Evolutionary conservation across 2,797 vertebrate species (phyloP).

Genomic region (Oophaga sylvatica): DNA sequence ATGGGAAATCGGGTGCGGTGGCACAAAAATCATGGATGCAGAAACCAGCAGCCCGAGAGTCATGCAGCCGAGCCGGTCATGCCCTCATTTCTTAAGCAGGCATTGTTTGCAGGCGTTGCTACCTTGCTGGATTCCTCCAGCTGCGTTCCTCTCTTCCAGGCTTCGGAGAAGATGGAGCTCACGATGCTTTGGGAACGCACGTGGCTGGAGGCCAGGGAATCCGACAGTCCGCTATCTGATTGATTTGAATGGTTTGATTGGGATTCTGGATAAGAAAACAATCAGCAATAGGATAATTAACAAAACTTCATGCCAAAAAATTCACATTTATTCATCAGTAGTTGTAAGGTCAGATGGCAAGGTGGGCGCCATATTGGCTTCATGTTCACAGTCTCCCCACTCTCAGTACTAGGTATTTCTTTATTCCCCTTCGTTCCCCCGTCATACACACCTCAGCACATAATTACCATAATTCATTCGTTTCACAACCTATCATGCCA

Average conservation of each 20-base stretch:
- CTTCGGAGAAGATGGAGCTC: constrained; percentile 97
- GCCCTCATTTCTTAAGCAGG: constrained; percentile 40
- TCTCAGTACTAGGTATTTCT: too few relatives aligned
- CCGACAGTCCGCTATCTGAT: constrained; percentile 95
- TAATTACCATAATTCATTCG: too few relatives aligned
- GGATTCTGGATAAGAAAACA: constrained; percentile 71
- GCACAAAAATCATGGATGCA: constrained; percentile 41
- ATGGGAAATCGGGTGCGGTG: constrained; percentile 45
- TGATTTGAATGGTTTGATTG: constrained; percentile 91
- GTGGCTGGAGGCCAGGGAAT: constrained; percentile 87
- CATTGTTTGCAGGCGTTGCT: constrained; percentile 60
- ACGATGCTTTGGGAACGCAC: constrained; percentile 93
- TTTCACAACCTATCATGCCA: too few relatives aligned
- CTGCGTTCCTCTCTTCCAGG: constrained; percentile 97
- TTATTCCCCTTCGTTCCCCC: too few relatives aligned
- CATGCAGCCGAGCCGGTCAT: constrained; percentile 52
- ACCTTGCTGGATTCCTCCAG: constrained; percentile 94
- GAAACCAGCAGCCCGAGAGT: constrained; percentile 38
- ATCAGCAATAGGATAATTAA: neutral
- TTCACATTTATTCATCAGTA: neutral
- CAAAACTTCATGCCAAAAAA: neutral
- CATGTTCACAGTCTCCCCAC: too few relatives aligned
- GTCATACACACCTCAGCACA: too few relatives aligned
- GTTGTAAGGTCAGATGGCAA: neutral
- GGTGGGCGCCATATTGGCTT: too few relatives aligned